Evolutionary conservation across 2,113 vertebrate species (phyloP), one percentile per base, ranked within the genome.

Genomic region (Centropus bengalensis): DNA sequence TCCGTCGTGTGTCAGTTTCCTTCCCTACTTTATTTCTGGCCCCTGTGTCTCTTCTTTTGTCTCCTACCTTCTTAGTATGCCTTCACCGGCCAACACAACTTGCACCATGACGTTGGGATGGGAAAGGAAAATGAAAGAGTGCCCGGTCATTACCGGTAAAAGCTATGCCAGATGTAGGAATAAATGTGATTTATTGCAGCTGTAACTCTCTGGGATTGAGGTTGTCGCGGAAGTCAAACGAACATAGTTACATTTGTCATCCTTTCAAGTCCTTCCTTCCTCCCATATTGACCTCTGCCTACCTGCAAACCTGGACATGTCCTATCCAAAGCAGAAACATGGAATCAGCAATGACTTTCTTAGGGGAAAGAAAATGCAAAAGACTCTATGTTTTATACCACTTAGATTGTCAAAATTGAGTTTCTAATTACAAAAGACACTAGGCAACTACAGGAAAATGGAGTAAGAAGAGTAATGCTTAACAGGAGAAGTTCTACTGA

Each of bases 1-100:
- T 96, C 88, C 56, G 26, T 54, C 74, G 40, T 20, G 2, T 80
- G 44, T 91, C 93, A 36, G 13, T 40, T 96, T 96, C 96, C 95
- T 97, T 93, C 94, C 90, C 76, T 58, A 68, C 82, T 64, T 90
- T 88, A 88, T 84, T 95, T 64, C 66, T 71, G 60, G 76, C 20
- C 20, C 24, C 14, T 8, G 14, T 28, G 14, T 24, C 63, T 79
- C 63, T 64, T 58, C 78, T 87, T 93, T 40, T 93, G 82, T 88
- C 79, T 64, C 91, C 51, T 52, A 3, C 26, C 64, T 86, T 63
- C 56, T 14, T 64, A 76, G 52, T 33, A 68, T 1, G 20, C 47
- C 75, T 59, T 42, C 24, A 55, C 18, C 16, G 54, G 33, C 36
- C 76, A 88, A 75, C 33, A 40, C 19, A 82, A 78, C 33, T 62